Evolutionary conservation across 1,140 invertebrate species (phyloP).

Genomic region (Scylla paramamosain): DNA sequence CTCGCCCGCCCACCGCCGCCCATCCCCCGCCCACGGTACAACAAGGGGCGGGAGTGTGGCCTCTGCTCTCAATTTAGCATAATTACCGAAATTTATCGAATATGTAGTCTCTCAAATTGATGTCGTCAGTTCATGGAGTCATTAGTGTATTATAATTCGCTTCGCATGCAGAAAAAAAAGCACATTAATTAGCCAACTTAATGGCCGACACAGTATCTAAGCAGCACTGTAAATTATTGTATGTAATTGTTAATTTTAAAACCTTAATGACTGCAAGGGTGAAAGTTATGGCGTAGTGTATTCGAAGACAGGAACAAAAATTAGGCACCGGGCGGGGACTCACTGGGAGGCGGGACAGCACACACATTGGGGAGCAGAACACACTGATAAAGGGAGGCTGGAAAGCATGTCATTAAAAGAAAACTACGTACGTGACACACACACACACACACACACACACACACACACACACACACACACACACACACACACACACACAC

Average conservation of each 20-base stretch:
- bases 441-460: constrained; percentile 41
- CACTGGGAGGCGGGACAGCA: not conserved
- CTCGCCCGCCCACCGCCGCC: not conserved
- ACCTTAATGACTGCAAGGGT: constrained; percentile 12
- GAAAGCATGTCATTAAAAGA: no score
- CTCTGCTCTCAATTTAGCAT: not conserved
- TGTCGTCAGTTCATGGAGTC: not conserved
- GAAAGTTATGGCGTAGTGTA: constrained; percentile 2
- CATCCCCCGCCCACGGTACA: not conserved
- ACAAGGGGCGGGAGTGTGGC: not conserved
- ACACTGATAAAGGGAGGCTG: no score
- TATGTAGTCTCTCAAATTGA: not conserved
- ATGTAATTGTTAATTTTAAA: constrained; percentile 25
- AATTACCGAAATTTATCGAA: constrained; percentile 24
- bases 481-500: not conserved
- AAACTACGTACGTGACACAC: not conserved
- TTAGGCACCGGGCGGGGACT: not conserved
- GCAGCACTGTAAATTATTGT: constrained; percentile 13
- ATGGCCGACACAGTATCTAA: constrained; percentile 12
- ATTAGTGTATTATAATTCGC: constrained; percentile 24
- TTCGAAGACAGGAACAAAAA: constrained; percentile 14
- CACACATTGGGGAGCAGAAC: not conserved
- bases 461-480: constrained; percentile 27
- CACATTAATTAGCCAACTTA: not conserved
- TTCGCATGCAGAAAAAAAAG: not conserved